Percentiles rank a stretch among this genome's conserved stretches.
These are phyloP conservation scores for Drosophila paracracens DNA, from an alignment of 2,888 invertebrate genomes.

Conservation along the genomic window DNA sequence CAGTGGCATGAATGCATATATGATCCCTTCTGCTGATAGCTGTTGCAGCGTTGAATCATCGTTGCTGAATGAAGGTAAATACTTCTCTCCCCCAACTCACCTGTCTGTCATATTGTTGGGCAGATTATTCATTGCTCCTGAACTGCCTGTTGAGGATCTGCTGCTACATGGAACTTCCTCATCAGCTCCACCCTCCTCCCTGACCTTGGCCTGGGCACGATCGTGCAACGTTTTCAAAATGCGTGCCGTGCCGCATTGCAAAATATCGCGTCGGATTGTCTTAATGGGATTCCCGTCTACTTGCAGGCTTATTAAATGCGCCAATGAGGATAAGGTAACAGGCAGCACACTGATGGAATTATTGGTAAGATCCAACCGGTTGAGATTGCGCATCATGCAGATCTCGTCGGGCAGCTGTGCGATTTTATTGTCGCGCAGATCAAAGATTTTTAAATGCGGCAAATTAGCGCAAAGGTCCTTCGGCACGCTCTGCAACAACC, in stretches of 20 bases:
- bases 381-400: constrained; percentile 90
- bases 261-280: constrained; percentile 92
- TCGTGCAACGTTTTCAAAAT: constrained; percentile 92
- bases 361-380: constrained; percentile 93
- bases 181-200: constrained; percentile 32
- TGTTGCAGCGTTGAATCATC: constrained; percentile 35
- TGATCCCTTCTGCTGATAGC: constrained; percentile 19
- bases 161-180: constrained; percentile 1
- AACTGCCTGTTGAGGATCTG: background rate
- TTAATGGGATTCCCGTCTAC: constrained; percentile 95
- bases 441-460: constrained; percentile 90
- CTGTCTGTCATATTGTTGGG: constrained; percentile 66
- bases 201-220: constrained; percentile 80
- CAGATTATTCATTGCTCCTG: constrained; percentile 77
- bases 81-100: constrained; percentile 51
- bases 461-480: constrained; percentile 90
- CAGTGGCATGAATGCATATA: constrained; percentile 15
- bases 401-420: constrained; percentile 92
- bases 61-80: constrained; percentile 7
- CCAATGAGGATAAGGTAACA: constrained; percentile 88
- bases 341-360: constrained; percentile 90
- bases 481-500: constrained; percentile 88
- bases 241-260: constrained; percentile 93
- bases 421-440: constrained; percentile 93
- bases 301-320: constrained; percentile 92